Percentiles rank a stretch among this genome's conserved stretches.
These are phyloP conservation scores for Odocoileus hemionus DNA, from an alignment of 2,113 vertebrate species.

Conservation along the genomic window DNA sequence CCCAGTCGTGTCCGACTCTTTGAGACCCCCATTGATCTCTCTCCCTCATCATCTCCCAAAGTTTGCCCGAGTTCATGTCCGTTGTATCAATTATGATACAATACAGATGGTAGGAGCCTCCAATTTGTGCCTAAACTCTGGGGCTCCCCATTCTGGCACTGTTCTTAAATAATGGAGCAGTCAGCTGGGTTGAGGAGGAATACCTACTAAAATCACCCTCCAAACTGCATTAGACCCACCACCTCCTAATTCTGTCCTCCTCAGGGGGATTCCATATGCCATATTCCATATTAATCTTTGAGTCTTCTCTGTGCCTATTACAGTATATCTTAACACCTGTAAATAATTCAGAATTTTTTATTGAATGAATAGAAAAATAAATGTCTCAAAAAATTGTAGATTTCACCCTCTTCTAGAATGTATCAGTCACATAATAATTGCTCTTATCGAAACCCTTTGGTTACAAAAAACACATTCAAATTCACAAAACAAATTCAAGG, in stretches of 20 bases:
- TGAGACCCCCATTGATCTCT: background rate
- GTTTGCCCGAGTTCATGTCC: background rate
- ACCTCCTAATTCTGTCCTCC: background rate
- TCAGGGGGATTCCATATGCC: background rate
- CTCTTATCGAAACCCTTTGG: background rate
- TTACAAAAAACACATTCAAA: background rate
- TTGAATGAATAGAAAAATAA: background rate
- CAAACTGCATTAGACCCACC: background rate
- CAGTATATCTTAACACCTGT: background rate
- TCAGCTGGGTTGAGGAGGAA: background rate
- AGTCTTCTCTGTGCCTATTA: background rate
- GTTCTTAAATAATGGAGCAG: background rate
- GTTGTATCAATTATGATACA: background rate
- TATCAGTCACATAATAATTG: background rate
- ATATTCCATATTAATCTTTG: background rate
- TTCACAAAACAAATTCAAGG: background rate
- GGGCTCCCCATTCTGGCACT: background rate
- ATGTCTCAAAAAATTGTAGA: background rate
- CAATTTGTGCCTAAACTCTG: background rate
- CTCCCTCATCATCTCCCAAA: background rate
- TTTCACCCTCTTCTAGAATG: background rate
- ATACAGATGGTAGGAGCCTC: background rate
- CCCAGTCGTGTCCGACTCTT: background rate
- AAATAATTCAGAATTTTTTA: background rate
- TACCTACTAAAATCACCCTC: background rate